Evolutionary conservation across 2,113 vertebrate species (phyloP).

Genomic region (Alosa alosa): DNA sequence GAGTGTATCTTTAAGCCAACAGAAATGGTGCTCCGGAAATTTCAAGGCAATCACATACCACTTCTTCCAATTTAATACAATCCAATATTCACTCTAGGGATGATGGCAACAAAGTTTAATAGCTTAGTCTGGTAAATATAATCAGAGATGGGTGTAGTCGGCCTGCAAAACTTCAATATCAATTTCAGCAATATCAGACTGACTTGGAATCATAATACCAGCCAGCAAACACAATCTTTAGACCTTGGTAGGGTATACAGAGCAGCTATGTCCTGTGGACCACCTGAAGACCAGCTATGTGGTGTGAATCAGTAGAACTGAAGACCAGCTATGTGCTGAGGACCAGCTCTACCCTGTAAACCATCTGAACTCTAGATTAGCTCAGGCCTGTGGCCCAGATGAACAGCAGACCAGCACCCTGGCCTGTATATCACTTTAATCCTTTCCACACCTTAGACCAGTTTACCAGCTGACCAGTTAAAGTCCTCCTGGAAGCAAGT

Average conservation of each 20-base stretch:
- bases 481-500: neutral
- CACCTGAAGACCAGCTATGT: too few relatives aligned
- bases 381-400: neutral
- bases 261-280: too few relatives aligned
- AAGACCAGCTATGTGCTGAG: too few relatives aligned
- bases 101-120: neutral
- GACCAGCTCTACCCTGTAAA: neutral
- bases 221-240: too few relatives aligned
- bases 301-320: neutral
- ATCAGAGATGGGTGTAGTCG: neutral
- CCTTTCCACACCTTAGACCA: neutral
- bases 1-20: neutral
- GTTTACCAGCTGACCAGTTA: neutral
- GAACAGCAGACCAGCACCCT: neutral
- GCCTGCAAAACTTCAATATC: neutral
- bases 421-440: neutral
- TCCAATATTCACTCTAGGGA: neutral
- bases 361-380: neutral
- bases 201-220: neutral
- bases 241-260: too few relatives aligned
- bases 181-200: neutral
- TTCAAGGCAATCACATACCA: neutral
- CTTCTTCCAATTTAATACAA: neutral
- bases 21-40: neutral
- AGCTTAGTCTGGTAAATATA: neutral